These are phyloP conservation scores for Galendromus occidentalis DNA, from an alignment of 1,140 invertebrate genomes.

Conservation along the genomic window DNA sequence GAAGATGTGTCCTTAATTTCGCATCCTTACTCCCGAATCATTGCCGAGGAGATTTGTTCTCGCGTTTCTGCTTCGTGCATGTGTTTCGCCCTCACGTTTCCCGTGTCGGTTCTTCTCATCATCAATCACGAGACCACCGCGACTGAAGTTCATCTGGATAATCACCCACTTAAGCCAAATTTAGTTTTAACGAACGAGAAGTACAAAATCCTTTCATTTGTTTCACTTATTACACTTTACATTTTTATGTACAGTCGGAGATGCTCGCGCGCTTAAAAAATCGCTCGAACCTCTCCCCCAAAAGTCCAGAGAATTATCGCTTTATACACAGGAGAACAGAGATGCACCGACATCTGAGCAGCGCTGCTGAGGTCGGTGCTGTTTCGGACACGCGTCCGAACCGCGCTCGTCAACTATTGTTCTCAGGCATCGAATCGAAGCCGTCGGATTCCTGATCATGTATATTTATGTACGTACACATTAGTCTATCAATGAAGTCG, in stretches of 20 bases:
- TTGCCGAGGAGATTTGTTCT: background rate
- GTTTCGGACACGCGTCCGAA: background rate
- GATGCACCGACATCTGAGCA: background rate
- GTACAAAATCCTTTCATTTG: background rate
- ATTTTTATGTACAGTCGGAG: slow-evolving; percentile 2
- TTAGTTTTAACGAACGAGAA: background rate
- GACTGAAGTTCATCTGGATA: background rate
- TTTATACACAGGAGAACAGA: background rate
- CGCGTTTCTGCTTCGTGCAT: background rate
- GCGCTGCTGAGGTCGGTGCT: background rate
- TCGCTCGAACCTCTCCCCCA: background rate
- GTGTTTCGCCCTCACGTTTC: background rate
- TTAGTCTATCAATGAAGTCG: too few species aligned
- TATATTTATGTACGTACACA: too few species aligned
- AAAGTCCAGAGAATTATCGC: background rate
- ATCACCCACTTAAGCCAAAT: background rate
- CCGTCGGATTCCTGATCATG: too few species aligned
- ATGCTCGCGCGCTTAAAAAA: background rate
- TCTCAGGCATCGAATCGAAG: too few species aligned
- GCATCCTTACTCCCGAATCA: background rate
- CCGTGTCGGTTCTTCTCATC: background rate
- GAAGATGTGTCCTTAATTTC: background rate
- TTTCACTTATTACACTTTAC: slow-evolving; percentile 10
- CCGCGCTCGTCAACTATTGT: background rate
- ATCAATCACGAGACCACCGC: background rate